Evolutionary conservation across 1,140 invertebrate genomes (phyloP), one percentile per base, ranked within the genome.

Genomic region (Periplaneta americana): DNA sequence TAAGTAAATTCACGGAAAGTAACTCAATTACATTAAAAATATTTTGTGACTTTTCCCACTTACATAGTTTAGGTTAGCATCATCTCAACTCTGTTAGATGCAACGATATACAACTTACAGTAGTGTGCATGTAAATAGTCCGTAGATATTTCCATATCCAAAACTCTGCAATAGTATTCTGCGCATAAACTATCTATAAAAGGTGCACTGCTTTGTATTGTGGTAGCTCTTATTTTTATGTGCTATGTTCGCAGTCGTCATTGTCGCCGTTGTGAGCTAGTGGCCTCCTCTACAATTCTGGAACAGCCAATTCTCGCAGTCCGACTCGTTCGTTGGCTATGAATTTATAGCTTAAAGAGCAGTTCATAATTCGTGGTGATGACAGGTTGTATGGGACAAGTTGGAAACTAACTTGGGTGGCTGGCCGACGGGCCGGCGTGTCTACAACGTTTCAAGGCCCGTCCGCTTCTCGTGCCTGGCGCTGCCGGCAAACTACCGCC

Each of bases 291-390:
- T 17, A 34, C 31, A 9, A 1, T 22, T 77, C 75, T 34, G 35
- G 31, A 77, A 33, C 75, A 77, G 75, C 31, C 31, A 77, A 77
- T 77, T 77, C 35, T 66, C 22, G n/a, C n/a, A n/a, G n/a, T 28
- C 75, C 33, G 31, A n/a, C 35, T 28, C 8, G n/a, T 22, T 77
- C 33, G 75, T 77, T 34, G 22, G 75, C 75, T 36, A 33, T 77
- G 75, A 77, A 77, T 77, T 77, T 77, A 77, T 77, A 28, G 75
- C 75, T 77, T 5, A 77, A 77, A 77, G 75, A 77, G 75, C 35
- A 36, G 75, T 77, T 77, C 75, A 77, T 77, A 77, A 77, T 77
- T 77, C 15, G 75, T 77, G 75, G 75, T 77, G 75, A 9, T 77
- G 75, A 77, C 75, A 77, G 75, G 75, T 36, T 77, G 75, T 18